Conservation (phyloP, 92 coral and sea anemone genomes). For the Galaxea fascicularis region DNA sequence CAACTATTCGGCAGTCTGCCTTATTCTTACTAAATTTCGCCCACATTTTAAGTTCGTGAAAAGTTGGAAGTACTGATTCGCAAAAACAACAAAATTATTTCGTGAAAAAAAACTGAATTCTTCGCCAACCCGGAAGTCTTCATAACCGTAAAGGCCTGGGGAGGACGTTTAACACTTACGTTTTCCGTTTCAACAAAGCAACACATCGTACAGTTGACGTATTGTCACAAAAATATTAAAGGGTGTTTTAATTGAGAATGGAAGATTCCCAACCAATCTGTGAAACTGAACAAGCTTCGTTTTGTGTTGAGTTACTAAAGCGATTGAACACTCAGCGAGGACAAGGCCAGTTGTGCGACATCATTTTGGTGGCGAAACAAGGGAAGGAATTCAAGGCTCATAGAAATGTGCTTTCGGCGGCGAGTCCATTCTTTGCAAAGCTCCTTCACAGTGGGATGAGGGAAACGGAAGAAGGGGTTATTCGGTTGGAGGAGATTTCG, state of each 20-base stretch:
- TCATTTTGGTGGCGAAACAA: conserved; percentile 26
- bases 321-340: conserved; percentile 29
- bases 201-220: too few relatives aligned
- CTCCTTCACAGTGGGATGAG: conserved; percentile 38
- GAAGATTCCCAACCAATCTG: not conserved
- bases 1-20: too few relatives aligned
- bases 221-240: not conserved
- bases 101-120: too few relatives aligned
- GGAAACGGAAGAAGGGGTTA: conserved; percentile 22
- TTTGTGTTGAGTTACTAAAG: conserved; percentile 25
- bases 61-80: too few relatives aligned
- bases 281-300: conserved; percentile 10
- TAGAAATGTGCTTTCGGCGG: conserved; percentile 31
- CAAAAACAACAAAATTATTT: too few relatives aligned
- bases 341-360: conserved; percentile 38
- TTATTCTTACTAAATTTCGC: too few relatives aligned
- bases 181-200: too few relatives aligned
- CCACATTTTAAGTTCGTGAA: too few relatives aligned
- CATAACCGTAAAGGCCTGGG: too few relatives aligned
- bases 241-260: not conserved
- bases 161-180: too few relatives aligned
- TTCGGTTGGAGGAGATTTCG: conserved; percentile 23
- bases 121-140: too few relatives aligned
- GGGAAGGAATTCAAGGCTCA: conserved; percentile 37
- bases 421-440: conserved; percentile 26